Evolutionary conservation across 1,140 invertebrate species (phyloP), one percentile per base, ranked within the genome.

Genomic region (Epicauta chinensis): DNA sequence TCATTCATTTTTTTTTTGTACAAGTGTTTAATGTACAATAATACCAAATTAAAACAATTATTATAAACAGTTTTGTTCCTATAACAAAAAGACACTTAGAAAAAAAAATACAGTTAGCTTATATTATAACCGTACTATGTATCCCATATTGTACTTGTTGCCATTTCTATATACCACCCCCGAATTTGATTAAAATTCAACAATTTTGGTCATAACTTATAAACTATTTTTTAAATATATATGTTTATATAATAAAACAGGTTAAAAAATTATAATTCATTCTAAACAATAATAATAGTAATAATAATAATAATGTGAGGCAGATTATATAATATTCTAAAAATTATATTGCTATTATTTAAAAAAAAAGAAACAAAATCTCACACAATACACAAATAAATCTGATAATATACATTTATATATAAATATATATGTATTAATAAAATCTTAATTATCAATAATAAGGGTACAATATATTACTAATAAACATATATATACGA

Each of bases 41-140:
- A 42, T 44, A n/a, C 12, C 12, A n/a, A 11, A 7, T 34, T 49
- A 39, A 55, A 60, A 53, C 32, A 34, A 34, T 12, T 3, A 12
- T n/a, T n/a, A 58, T 61, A 61, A 58, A 61, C 56, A 60, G 53
- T 53, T 53, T 56, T 47, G 53, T 56, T 51, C 51, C 56, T 56
- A 29, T 55, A 52, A 56, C 53, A 58, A 56, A 59, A 50, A 49
- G 55, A 34, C 32, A 45, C 35, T 29, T 49, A 38, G 30, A 48
- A 37, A 48, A 37, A 48, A 49, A 34, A 34, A n/a, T 34, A 34
- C 37, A 49, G 16, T 40, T 23, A 23, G 23, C 23, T 49, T 49
- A 49, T 40, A 38, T 40, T 47, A 56, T 37, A 59, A 44, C 47
- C 53, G 50, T 41, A 47, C 47, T 54, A 49, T 39, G 32, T 43